These are phyloP conservation scores for Gymnocephalus cernua DNA, from an alignment of 2,113 vertebrate genomes.

Conservation along the genomic window DNA sequence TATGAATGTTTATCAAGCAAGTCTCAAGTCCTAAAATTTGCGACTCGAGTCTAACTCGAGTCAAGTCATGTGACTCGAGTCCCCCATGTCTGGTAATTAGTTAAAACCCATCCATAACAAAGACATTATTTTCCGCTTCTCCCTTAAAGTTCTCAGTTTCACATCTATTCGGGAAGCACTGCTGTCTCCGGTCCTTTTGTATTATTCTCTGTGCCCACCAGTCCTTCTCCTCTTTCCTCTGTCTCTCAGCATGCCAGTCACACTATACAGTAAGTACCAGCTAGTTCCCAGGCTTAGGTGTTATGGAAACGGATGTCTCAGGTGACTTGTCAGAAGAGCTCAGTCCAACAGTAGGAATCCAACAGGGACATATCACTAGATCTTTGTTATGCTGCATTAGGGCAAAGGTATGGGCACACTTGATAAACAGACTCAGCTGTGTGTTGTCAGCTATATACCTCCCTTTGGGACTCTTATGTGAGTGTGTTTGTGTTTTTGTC, in stretches of 20 bases:
- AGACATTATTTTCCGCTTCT: not conserved
- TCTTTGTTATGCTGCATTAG: conserved; percentile 40
- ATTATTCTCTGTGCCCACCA: not conserved
- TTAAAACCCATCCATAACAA: not conserved
- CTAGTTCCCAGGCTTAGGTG: conserved; percentile 16
- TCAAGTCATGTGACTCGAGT: no score
- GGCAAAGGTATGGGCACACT: conserved; percentile 7
- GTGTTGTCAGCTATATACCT: conserved; percentile 42
- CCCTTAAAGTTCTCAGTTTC: not conserved
- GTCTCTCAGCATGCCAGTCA: conserved; percentile 44
- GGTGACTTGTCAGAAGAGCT: conserved; percentile 31
- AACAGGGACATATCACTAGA: conserved; percentile 7
- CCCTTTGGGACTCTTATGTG: conserved; percentile 52
- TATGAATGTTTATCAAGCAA: no score
- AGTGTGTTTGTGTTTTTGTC: conserved; percentile 53
- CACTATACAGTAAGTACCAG: conserved; percentile 48
- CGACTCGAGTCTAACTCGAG: no score
- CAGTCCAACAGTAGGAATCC: conserved; percentile 16
- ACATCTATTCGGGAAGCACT: not conserved
- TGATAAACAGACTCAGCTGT: conserved; percentile 45
- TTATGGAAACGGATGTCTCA: conserved; percentile 65
- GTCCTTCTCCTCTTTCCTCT: conserved; percentile 12
- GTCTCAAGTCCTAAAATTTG: no score
- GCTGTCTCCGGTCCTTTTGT: not conserved
- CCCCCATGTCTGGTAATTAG: no score